Evolutionary conservation across 30 jellyfish, hydroid and myxozoan genomes (phyloP).

Genomic region (Clytia hemisphaerica): DNA sequence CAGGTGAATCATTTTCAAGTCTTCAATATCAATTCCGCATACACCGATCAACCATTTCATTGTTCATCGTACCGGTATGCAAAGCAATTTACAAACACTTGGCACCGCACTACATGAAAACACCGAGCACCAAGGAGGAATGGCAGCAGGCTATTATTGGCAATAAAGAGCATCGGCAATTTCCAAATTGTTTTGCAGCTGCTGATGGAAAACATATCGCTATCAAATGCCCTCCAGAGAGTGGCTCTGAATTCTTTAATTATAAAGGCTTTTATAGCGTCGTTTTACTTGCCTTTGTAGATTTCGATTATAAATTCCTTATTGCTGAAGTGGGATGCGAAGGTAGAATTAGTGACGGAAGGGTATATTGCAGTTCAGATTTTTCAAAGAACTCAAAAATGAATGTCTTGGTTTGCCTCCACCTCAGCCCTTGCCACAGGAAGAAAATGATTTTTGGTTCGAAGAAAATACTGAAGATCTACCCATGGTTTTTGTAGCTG

Average conservation of each 20-base stretch:
- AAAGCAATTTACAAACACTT: conserved; percentile 14
- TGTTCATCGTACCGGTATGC: conserved; percentile 6
- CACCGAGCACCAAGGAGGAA: conserved; percentile 29
- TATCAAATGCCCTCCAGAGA: conserved; percentile 20
- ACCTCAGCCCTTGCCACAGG: conserved; percentile 28
- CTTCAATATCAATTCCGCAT: conserved; percentile 29
- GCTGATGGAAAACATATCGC: conserved; percentile 50
- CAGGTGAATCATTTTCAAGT: conserved; percentile 28
- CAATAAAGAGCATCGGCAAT: conserved; percentile 35
- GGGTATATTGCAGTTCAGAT: conserved; percentile 21
- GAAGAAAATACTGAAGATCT: conserved; percentile 5
- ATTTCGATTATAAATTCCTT: conserved; percentile 18
- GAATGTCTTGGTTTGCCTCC: conserved; percentile 18
- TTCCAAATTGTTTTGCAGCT: conserved; percentile 41
- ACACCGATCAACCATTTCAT: conserved; percentile 16
- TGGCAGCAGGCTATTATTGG: conserved; percentile 30
- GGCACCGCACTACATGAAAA: no score
- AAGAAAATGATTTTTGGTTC: conserved; percentile 14
- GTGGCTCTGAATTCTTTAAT: conserved; percentile 33
- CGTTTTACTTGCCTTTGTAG: conserved; percentile 46
- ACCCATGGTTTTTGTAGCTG: conserved; percentile 42
- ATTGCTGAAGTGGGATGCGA: conserved; percentile 54
- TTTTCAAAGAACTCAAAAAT: not conserved
- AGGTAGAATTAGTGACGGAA: conserved; percentile 52
- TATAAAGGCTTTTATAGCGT: no score